Base-by-base conservation (phyloP, 2,797 vertebrate species). In the Phoebastria nigripes region DNA sequence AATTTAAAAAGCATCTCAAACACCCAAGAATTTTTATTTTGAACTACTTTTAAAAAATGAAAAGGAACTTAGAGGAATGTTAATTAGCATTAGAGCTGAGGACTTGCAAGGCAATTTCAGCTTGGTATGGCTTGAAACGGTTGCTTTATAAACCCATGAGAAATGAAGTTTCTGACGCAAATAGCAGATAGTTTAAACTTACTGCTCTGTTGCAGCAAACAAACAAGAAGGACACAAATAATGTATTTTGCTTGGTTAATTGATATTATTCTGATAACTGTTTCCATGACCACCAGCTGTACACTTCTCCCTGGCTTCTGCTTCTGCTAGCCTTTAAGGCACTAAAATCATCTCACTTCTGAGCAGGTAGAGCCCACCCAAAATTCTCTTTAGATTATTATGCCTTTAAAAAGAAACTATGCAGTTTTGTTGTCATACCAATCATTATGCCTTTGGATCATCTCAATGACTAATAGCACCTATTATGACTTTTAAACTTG, bases 401-500 rank as follows among this genome's bases (percentile, higher is more conserved):
- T 1, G 13, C 18, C 59, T 91, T 78, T 33, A 16, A 70, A 87
- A 52, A 92, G 63, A 2, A 37, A 37, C 26, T 21, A 8, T 5
- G 62, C 56, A 52, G 59, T 67, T 91, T 79, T 93, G 62, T 94
- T 93, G 78, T 91, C 15, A 6, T n/a, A 76, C 39, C 70, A 71
- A 49, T 92, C 87, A 37, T 80, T 87, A 67, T 58, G 89, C 39
- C 72, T 91, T 86, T 63, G 79, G 65, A 96, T 91, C 92, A 72
- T 91, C 63, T 65, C 93, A 87, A 33, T 55, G 79, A 95, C 67
- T 96, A 93, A 96, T 24, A 89, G 85, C 90, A 96, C 61, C 93
- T 90, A 88, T 94, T 87, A 65, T 56, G 90, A 95, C 92, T 96
- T 95, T 95, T 96, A 88, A 96, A 96, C 93, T 82, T 95, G 95